Percentiles rank a stretch among this genome's conserved stretches.
Conservation (phyloP, 2,888 invertebrate genomes). For the Ischnura elegans region DNA sequence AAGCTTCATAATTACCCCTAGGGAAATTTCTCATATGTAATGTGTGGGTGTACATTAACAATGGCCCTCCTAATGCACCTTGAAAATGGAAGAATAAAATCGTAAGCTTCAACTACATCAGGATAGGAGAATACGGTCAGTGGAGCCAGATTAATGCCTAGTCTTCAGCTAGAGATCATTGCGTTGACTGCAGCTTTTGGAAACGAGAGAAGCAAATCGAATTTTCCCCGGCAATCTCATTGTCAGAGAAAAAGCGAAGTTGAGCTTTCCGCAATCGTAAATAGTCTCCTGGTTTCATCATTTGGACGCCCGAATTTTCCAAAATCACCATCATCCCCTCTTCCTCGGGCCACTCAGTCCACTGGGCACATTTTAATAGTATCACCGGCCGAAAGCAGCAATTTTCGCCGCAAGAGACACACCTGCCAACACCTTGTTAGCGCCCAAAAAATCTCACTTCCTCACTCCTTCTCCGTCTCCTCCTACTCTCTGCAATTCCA, state of each 20-base stretch:
- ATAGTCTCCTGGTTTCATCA: slow-evolving; percentile 12
- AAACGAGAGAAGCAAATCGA: neutral
- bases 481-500: neutral
- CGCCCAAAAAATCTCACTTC: neutral
- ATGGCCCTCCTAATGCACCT: no score
- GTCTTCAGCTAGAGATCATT: no score
- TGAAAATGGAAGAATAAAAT: no score
- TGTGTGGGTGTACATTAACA: no score
- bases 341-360: neutral
- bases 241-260: neutral
- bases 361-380: neutral
- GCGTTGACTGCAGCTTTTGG: neutral
- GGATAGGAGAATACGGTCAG: no score
- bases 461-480: neutral
- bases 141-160: no score
- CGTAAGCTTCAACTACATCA: no score
- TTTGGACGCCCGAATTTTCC: neutral
- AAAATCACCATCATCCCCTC: neutral
- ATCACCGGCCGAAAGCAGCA: slow-evolving; percentile 23
- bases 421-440: slow-evolving; percentile 19
- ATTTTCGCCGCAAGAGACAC: neutral
- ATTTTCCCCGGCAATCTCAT: neutral
- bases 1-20: no score
- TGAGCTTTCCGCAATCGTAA: neutral
- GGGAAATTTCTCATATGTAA: no score